Base-by-base conservation (phyloP, 2,888 invertebrate species). In the Charanyca ferruginea region DNA sequence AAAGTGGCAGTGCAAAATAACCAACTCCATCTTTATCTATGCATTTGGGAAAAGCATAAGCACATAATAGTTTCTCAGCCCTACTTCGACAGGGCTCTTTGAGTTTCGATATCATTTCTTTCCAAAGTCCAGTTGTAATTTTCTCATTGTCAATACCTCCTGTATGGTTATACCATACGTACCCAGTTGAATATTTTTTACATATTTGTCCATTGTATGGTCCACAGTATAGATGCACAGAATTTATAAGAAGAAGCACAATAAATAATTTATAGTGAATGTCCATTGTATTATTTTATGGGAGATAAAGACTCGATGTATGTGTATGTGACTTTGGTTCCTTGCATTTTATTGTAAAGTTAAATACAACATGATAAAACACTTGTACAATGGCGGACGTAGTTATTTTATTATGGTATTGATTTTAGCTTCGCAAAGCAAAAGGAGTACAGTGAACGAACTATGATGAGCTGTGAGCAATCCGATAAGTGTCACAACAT, bases 41-140 rank as follows among this genome's bases (percentile, higher is more conserved):
- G 87, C 98, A 99, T 87, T 97, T 97, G 3, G 99, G 99, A 94
- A 99, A 99, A 55, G 99, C 98, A 93, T 98, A 98, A 66, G 98
- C 97, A 92, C 99, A 99, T 18, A 99, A 94, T 89, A 99, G 96
- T 96, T 97, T 98, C 97, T 98, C 98, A 52, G 99, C 99, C 66
- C 98, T 98, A 77, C 97, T 97, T 67, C 98, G 96, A 92, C 99
- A 99, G 45, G 98, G 97, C 85, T 98, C 98, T 66, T 96, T 96
- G 47, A 98, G 94, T 61, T 97, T 97, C 11, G 96, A 96, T 86
- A 99, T 97, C 91, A 99, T 96, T 95, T 99, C 98, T 79, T 97
- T 97, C 98, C 98, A 98, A 25, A 99, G 94, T 52, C 97, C 97
- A 8, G 96, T 96, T 0, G 98, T 97, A 64, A 98, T 98, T 88